Percentiles rank a stretch among this genome's conserved stretches.
Conservation (phyloP, 2,113 vertebrate species). For the Colossoma macropomum region DNA sequence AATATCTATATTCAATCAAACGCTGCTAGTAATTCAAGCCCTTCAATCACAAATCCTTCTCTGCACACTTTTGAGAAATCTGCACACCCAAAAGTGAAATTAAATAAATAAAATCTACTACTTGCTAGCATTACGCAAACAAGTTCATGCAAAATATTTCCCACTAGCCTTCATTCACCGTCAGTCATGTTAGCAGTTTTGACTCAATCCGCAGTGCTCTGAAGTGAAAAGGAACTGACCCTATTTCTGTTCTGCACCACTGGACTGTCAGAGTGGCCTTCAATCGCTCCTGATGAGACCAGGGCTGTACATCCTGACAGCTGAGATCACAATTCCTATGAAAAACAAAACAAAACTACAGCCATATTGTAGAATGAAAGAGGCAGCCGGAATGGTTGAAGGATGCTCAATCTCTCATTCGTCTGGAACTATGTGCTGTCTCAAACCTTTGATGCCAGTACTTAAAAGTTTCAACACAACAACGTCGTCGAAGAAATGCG, state of each 20-base stretch:
- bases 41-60: neutral
- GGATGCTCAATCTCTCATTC: neutral
- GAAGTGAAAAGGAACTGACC: no score
- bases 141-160: neutral
- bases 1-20: neutral
- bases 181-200: neutral
- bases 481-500: neutral
- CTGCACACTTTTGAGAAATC: neutral
- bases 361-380: neutral
- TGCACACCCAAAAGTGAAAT: neutral
- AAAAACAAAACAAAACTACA: neutral
- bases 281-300: neutral
- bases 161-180: neutral
- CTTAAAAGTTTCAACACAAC: neutral
- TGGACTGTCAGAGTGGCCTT: neutral
- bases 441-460: neutral
- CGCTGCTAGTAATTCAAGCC: neutral
- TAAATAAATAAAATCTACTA: neutral
- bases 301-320: neutral
- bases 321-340: neutral
- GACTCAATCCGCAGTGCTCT: neutral
- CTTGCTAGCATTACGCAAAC: neutral
- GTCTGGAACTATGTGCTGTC: neutral
- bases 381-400: slow-evolving; percentile 31
- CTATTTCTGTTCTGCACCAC: no score